A percentile compares a stretch with the other conserved stretches of the same genome.
Conservation (phyloP, 2,888 invertebrate species). For the Machimus rusticus region DNA sequence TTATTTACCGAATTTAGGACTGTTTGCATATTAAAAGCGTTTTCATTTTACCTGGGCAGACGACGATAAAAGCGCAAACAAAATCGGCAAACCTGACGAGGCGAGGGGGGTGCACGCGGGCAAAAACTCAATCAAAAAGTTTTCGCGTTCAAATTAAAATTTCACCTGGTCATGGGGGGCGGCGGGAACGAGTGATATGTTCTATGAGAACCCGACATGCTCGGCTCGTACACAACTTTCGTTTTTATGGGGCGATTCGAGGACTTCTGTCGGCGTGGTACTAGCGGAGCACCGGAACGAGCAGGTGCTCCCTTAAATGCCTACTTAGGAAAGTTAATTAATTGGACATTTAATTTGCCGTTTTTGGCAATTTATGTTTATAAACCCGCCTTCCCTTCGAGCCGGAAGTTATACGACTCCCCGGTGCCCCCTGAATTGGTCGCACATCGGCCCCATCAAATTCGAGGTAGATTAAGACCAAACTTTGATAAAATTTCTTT, state of each 20-base stretch:
- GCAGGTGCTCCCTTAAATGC: conserved; percentile 15
- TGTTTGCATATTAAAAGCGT: conserved; percentile 3
- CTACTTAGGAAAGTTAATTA: conserved; percentile 8
- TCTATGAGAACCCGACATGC: neutral
- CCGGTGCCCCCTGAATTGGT: neutral
- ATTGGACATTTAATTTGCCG: conserved; percentile 18
- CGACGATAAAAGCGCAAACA: neutral
- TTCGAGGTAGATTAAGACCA: neutral
- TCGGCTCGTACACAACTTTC: neutral
- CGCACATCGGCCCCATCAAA: neutral
- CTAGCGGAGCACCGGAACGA: neutral
- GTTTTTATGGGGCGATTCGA: conserved; percentile 11
- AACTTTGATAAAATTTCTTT: neutral
- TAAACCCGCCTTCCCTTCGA: neutral
- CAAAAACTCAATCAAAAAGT: conserved; percentile 21
- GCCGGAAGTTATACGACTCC: neutral
- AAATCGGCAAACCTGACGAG: neutral
- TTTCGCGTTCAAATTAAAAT: conserved; percentile 7
- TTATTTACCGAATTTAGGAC: neutral
- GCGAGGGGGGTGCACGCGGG: neutral
- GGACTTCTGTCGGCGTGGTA: neutral
- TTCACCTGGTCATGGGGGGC: neutral
- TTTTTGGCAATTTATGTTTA: neutral
- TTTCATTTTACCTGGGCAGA: neutral
- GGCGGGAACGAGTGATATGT: neutral